Evolutionary conservation across 2,888 invertebrate species (phyloP).

Genomic region (Meganola albula): DNA sequence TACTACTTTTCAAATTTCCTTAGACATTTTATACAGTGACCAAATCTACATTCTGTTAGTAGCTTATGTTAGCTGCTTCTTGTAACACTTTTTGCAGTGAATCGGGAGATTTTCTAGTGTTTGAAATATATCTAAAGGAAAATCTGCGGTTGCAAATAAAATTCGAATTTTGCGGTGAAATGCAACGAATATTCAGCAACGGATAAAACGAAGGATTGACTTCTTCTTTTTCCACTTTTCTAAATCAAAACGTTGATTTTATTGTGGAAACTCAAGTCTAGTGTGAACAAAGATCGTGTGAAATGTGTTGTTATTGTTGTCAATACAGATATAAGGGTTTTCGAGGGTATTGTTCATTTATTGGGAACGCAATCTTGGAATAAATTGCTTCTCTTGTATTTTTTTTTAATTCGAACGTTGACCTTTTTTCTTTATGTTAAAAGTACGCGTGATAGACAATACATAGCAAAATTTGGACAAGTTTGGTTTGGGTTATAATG

Average conservation of each 20-base stretch:
- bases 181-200: slow-evolving; percentile 27
- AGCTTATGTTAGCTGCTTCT: slow-evolving; percentile 26
- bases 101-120: slow-evolving; percentile 31
- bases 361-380: no score
- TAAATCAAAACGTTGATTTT: slow-evolving; percentile 20
- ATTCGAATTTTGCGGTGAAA: slow-evolving; percentile 27
- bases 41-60: slow-evolving; percentile 3
- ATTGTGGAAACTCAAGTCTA: slow-evolving; percentile 15
- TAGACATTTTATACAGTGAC: slow-evolving; percentile 6
- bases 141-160: slow-evolving; percentile 28
- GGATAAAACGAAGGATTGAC: slow-evolving; percentile 22
- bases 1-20: no score
- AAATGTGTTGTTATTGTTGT: no score
- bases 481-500: no score
- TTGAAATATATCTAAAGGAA: slow-evolving; percentile 32
- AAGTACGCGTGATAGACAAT: no score
- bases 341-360: no score
- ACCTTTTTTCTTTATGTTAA: no score
- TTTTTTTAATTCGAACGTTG: no score
- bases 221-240: slow-evolving; percentile 24
- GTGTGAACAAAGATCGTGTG: slow-evolving; percentile 4
- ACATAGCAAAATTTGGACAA: no score
- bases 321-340: no score
- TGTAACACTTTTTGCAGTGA: slow-evolving; percentile 31
- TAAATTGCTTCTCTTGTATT: no score